Evolutionary conservation across 2,888 invertebrate genomes (phyloP), one percentile per base, ranked within the genome.

Genomic region (Hipparchia semele): DNA sequence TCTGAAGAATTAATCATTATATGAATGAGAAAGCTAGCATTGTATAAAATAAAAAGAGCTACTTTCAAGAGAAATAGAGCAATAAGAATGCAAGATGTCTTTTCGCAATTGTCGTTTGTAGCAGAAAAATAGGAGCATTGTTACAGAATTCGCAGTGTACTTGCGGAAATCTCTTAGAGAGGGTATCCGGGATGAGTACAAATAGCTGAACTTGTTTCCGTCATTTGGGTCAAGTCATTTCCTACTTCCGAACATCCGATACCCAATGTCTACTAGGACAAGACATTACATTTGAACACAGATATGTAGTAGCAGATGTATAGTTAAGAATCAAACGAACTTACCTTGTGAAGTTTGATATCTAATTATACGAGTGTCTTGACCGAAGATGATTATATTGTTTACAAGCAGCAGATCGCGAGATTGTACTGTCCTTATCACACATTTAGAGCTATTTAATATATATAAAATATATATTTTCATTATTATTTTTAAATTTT

Each of bases 151-250:
- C 80, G 79, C 70, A 79, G 80, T 77, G 68, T 81, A 81, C 82
- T 80, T 77, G 81, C 82, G 83, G 81, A 82, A 81, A 82, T 79
- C 79, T 80, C 75, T 81, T 78, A 83, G 82, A 82, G 83, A 80
- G 80, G 76, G 82, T 80, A 82, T 86, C 86, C 86, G 87, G 83
- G 79, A 78, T 79, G 81, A 79, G 82, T 79, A 82, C 83, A 84
- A 87, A 86, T 87, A 86, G 85, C 85, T 85, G 82, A 83, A 83
- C 82, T 82, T 81, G 84, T 83, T 86, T 87, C 87, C 86, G 86
- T 86, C 85, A 85, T 86, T 84, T 83, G 82, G 82, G 84, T 82
- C 83, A 83, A 84, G 81, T 87, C 85, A 86, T 86, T 87, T 87
- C 85, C 87, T 82, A 80, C 79, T 81, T 83, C 84, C 84, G 83